These are phyloP conservation scores for Chrysemys picta DNA, from an alignment of 2,113 vertebrate species.

Conservation along the genomic window DNA sequence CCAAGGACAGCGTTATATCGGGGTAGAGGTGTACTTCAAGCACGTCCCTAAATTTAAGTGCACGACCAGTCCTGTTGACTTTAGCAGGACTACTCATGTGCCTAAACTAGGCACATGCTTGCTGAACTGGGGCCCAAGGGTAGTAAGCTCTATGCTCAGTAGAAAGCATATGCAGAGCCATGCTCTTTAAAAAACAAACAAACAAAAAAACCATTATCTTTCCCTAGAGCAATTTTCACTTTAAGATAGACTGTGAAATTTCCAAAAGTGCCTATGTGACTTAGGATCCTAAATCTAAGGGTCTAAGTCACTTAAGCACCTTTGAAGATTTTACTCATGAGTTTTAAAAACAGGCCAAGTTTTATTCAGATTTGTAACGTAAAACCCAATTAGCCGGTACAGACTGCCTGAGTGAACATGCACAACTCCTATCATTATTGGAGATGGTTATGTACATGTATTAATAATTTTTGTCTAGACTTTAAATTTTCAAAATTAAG, in stretches of 20 bases:
- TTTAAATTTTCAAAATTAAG: neutral
- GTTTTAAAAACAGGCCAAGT: neutral
- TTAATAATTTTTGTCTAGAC: neutral
- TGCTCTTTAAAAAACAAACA: neutral
- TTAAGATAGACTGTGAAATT: neutral
- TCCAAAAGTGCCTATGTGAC: neutral
- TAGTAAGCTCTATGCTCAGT: neutral
- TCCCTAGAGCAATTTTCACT: neutral
- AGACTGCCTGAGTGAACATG: neutral
- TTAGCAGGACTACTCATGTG: neutral
- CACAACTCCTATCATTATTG: neutral
- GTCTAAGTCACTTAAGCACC: neutral
- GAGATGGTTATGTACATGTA: neutral
- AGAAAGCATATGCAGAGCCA: neutral
- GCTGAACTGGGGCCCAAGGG: neutral
- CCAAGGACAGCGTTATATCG: too few species aligned
- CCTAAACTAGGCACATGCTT: neutral
- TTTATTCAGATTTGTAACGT: neutral
- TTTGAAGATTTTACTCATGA: neutral
- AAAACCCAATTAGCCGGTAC: neutral
- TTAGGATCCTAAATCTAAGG: neutral
- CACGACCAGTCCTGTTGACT: neutral
- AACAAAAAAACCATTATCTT: accelerated
- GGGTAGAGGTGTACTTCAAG: neutral
- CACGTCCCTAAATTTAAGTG: neutral